These are phyloP conservation scores for Amiota communis DNA, from an alignment of 2,888 invertebrate genomes.

Conservation along the genomic window DNA sequence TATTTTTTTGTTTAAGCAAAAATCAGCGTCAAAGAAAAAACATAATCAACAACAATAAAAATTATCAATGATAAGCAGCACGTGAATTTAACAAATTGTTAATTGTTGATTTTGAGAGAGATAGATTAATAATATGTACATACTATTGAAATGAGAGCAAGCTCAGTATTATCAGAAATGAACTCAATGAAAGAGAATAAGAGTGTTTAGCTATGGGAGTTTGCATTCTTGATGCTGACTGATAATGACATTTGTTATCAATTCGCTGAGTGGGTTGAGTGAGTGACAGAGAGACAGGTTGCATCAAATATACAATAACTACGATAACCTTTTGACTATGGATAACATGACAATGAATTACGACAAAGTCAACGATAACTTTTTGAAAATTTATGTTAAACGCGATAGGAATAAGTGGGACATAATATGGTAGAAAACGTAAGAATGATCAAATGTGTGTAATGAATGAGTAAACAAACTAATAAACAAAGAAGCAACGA, in stretches of 20 bases:
- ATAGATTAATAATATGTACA: too few relatives aligned
- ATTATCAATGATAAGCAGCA: conserved; percentile 3
- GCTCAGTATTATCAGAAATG: neutral
- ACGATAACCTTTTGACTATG: neutral
- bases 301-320: conserved; percentile 2
- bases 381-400: conserved; percentile 8
- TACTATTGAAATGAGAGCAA: too few relatives aligned
- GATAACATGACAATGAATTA: conserved; percentile 26
- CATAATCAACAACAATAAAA: too few relatives aligned
- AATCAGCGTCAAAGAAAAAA: neutral
- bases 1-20: neutral
- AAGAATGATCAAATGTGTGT: neutral
- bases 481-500: neutral
- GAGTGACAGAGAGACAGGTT: neutral
- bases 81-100: conserved; percentile 21
- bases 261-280: neutral
- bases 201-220: too few relatives aligned
- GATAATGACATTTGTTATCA: too few relatives aligned
- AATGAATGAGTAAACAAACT: neutral
- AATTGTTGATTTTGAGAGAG: too few relatives aligned
- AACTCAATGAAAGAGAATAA: neutral
- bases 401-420: neutral
- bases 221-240: too few relatives aligned
- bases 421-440: too few relatives aligned
- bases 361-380: conserved; percentile 2